Evolutionary conservation across 1,140 invertebrate genomes (phyloP).

Genomic region (Diabrotica virgifera): DNA sequence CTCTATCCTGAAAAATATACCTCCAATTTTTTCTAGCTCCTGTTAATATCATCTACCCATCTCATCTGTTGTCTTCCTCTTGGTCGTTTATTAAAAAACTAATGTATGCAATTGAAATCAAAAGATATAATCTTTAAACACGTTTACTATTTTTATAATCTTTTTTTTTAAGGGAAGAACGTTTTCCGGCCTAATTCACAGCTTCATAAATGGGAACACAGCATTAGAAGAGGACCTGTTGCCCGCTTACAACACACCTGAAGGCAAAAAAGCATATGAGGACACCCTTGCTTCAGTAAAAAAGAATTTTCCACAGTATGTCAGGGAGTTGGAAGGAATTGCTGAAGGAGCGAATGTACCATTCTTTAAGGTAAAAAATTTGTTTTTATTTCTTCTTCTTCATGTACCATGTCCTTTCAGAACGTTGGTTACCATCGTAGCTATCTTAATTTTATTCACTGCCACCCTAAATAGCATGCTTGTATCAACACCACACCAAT

Average conservation of each 20-base stretch:
- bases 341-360: constrained; percentile 79
- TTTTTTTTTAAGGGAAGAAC: constrained; percentile 66
- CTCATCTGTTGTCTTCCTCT: too few relatives aligned
- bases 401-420: too few relatives aligned
- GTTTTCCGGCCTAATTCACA: constrained; percentile 70
- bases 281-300: constrained; percentile 65
- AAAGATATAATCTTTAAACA: neutral
- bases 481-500: too few relatives aligned
- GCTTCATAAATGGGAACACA: constrained; percentile 60
- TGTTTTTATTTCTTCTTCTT: too few relatives aligned
- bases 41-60: too few relatives aligned
- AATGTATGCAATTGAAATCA: neutral
- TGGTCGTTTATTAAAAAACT: neutral
- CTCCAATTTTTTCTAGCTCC: too few relatives aligned
- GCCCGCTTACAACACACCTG: constrained; percentile 64
- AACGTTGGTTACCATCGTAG: too few relatives aligned
- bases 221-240: constrained; percentile 67
- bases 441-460: too few relatives aligned
- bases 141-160: constrained; percentile 1
- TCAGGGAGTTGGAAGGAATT: constrained; percentile 77
- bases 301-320: constrained; percentile 74
- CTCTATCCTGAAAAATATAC: too few relatives aligned
- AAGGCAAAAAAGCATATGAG: constrained; percentile 69
- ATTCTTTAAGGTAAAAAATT: constrained; percentile 67
- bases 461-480: too few relatives aligned